Conservation (phyloP, 2,888 invertebrate genomes). For the Hedya salicella region DNA sequence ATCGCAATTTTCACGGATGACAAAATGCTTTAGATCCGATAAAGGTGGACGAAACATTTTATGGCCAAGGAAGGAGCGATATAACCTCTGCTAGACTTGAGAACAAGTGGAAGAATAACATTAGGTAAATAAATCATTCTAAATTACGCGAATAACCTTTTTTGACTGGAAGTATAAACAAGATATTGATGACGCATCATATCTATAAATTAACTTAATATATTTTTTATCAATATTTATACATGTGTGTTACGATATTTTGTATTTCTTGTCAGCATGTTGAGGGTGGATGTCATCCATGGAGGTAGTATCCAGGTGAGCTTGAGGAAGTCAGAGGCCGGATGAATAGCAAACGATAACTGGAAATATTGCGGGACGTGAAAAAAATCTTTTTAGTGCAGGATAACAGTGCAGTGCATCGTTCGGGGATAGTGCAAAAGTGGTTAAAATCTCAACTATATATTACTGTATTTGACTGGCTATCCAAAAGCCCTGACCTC, state of each 20-base stretch:
- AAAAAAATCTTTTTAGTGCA: too few species aligned
- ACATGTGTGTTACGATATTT: too few species aligned
- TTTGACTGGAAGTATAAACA: too few species aligned
- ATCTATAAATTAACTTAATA: too few species aligned
- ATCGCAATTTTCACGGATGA: slow-evolving; percentile 12
- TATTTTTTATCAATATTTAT: too few species aligned
- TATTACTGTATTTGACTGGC: slow-evolving; percentile 4
- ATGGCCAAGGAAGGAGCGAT: not conserved
- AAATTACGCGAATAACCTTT: not conserved
- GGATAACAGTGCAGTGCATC: too few species aligned
- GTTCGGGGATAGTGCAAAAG: not conserved
- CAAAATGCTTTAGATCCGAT: slow-evolving; percentile 16
- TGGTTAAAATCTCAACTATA: not conserved
- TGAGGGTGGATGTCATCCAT: slow-evolving; percentile 3
- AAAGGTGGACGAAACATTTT: slow-evolving; percentile 10
- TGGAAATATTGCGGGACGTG: too few species aligned
- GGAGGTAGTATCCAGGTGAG: not conserved
- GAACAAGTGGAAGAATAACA: slow-evolving; percentile 6
- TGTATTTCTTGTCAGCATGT: not conserved
- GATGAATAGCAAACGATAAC: not conserved
- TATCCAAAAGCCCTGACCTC: not conserved
- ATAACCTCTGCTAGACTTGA: slow-evolving; percentile 5
- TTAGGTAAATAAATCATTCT: not conserved
- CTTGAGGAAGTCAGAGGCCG: slow-evolving; percentile 1
- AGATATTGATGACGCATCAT: too few species aligned